Percentiles rank a stretch among this genome's conserved stretches.
Evolutionary conservation across 2,888 invertebrate genomes (phyloP).

Genomic region (Branchipolynoe longqiensis): DNA sequence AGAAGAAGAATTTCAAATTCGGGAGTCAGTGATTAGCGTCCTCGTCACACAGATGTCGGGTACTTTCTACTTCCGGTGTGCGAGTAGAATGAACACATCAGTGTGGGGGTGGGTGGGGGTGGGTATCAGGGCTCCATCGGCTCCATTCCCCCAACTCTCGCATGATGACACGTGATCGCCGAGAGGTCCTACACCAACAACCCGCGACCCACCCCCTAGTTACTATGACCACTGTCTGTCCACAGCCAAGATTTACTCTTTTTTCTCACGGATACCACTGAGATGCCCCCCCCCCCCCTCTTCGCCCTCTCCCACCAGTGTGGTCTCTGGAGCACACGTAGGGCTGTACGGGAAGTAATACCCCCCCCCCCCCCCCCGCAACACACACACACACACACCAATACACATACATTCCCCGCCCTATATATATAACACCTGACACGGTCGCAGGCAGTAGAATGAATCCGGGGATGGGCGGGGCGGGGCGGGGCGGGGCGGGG

Average conservation of each 20-base stretch:
- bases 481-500: no score
- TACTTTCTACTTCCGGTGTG: no score
- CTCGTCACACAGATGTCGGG: slow-evolving; percentile 2
- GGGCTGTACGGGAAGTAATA: no score
- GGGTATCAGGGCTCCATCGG: slow-evolving; percentile 1
- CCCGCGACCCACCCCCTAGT: not conserved
- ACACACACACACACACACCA: no score
- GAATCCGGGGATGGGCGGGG: no score
- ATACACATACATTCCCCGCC: no score
- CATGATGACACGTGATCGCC: slow-evolving; percentile 1
- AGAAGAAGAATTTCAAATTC: not conserved
- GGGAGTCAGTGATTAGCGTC: not conserved
- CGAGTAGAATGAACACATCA: not conserved
- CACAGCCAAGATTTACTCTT: slow-evolving; percentile 25
- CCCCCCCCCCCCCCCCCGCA: no score
- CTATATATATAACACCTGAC: slow-evolving; percentile 17
- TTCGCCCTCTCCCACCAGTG: no score
- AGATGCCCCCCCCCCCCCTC: no score
- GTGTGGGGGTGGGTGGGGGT: not conserved
- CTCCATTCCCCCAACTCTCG: not conserved
- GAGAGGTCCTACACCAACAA: not conserved
- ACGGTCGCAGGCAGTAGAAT: no score
- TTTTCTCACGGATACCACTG: slow-evolving; percentile 37
- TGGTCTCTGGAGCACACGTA: not conserved
- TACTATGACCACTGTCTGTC: slow-evolving; percentile 10